Conservation (phyloP, 2,888 invertebrate species). For the Norana najaformis region DNA sequence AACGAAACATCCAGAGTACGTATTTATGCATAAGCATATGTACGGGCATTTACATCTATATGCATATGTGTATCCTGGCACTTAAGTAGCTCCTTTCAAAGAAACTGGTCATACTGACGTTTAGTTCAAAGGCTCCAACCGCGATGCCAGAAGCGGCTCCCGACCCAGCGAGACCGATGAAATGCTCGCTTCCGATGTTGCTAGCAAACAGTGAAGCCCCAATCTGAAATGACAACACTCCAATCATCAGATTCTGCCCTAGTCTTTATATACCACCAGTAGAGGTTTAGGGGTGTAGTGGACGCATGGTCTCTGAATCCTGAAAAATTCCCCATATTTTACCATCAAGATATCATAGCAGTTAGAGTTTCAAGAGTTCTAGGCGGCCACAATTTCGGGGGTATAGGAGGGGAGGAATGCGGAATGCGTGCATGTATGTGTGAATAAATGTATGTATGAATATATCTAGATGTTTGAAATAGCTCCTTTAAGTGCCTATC, state of each 20-base stretch:
- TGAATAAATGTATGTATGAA: neutral
- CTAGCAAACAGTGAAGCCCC: slow-evolving; percentile 53
- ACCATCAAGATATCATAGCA: no score
- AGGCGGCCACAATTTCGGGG: neutral
- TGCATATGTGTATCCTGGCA: neutral
- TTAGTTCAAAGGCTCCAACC: slow-evolving; percentile 49
- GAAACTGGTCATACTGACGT: slow-evolving; percentile 41
- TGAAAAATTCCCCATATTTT: neutral
- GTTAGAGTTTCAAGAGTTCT: neutral
- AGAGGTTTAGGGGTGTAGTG: neutral
- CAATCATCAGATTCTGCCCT: neutral
- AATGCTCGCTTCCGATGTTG: slow-evolving; percentile 54
- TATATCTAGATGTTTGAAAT: no score
- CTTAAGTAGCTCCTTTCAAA: neutral
- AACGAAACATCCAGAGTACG: no score
- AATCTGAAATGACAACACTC: slow-evolving; percentile 45
- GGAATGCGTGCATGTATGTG: neutral
- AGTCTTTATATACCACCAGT: neutral
- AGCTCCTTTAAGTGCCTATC: no score
- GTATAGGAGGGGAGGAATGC: no score
- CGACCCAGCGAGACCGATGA: slow-evolving; percentile 53
- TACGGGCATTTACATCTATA: no score
- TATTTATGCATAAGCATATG: no score
- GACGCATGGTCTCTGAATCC: neutral
- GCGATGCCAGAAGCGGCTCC: slow-evolving; percentile 51